Base-by-base conservation (phyloP, 1,140 invertebrate species). In the Dryas iulia region DNA sequence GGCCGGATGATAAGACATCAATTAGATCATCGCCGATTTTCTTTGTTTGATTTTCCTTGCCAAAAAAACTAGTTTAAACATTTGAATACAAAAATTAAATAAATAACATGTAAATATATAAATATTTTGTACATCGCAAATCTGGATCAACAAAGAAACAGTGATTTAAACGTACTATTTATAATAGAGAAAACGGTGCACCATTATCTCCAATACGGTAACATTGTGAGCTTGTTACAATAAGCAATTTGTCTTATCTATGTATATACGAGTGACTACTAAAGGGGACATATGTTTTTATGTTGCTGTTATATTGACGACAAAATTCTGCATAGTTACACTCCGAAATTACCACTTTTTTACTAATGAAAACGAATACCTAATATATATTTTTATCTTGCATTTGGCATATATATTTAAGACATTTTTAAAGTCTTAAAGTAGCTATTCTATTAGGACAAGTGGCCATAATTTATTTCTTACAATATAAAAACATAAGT, bases 1-100 rank as follows among this genome's bases (percentile, higher is more conserved):
- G 66, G 69, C 66, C 12, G 26, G 5, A 30, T 66, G 24, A 54
- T 61, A 67, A 61, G 30, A 53, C 14, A 53, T 53, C 52, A 28
- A 59, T 66, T 60, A 67, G 66, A 67, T 67, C 66, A 67, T 61
- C 59, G 18, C 30, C 21, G 10, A 65, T 57, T 57, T 65, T 35
- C n/a, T 30, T 28, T 24, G 14, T 62, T 52, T 7, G 2, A 18
- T 18, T 39, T 10, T 18, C 14, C 3, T 18, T 47, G 4, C n/a
- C n/a, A 14, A 14, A 35, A 35, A 33, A 33, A 33, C 8, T 33
- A 12, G 31, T 12, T 33, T 33, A 33, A 33, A 33, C n/a, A n/a
- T n/a, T n/a, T n/a, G n/a, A n/a, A n/a, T n/a, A n/a, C n/a, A n/a
- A n/a, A n/a, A n/a, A n/a, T n/a, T n/a, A 5, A 39, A 39, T 47